These are phyloP conservation scores for Antedon mediterranea DNA, from an alignment of 53 echinoderm and acorn worm genomes.

Conservation along the genomic window DNA sequence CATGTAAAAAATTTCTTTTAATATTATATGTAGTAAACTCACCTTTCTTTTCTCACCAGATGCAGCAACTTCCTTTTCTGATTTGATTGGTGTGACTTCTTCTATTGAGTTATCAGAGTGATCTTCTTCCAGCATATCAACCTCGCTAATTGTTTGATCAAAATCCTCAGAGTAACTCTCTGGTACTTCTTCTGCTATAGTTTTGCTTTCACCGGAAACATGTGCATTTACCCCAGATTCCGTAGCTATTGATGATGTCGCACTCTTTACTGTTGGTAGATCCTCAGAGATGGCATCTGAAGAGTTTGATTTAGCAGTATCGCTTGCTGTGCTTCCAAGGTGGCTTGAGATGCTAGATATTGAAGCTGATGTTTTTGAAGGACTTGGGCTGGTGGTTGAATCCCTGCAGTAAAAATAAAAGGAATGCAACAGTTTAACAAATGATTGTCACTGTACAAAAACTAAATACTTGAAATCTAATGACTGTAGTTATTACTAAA, in stretches of 20 bases:
- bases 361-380: no score
- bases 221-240: constrained; percentile 36
- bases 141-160: background rate
- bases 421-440: no score
- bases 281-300: background rate
- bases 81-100: background rate
- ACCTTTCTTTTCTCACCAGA: background rate
- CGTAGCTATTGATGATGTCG: constrained; percentile 49
- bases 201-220: constrained; percentile 14
- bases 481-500: no score
- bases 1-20: no score
- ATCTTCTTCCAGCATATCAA: background rate
- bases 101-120: background rate
- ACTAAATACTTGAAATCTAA: no score
- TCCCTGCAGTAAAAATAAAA: no score
- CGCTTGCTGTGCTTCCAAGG: background rate
- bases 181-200: constrained; percentile 50
- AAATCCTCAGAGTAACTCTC: constrained; percentile 3
- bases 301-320: background rate
- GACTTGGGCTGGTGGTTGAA: no score
- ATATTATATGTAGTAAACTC: background rate
- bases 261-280: background rate
- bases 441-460: no score
- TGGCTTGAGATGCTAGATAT: no score
- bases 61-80: background rate